Base-by-base conservation (phyloP, 2,888 invertebrate genomes). In the Sarcophaga subvicina region DNA sequence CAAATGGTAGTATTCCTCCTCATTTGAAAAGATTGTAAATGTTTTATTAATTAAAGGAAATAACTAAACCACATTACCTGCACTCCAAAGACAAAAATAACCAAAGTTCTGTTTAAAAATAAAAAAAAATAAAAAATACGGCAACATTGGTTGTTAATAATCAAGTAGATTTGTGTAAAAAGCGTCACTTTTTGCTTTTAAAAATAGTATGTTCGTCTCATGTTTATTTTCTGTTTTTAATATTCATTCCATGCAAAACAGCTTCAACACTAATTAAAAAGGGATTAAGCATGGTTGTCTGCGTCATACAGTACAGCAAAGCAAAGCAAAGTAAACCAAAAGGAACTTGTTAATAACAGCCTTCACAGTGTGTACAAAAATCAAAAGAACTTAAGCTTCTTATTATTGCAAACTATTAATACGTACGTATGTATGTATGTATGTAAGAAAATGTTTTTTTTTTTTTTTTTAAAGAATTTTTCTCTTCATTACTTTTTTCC, bases 241-340 rank as follows among this genome's bases (percentile, higher is more conserved):
- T 54, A 54, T 54, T 14, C n/a, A 77, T 73, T 79, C 76, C 75
- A 63, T 78, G 69, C 54, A 67, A 84, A 84, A 76, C 67, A 79
- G 25, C 72, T 82, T 79, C 87, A 85, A 69, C 87, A 79, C 84
- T 85, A 84, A 87, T 87, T 87, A 87, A 87, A 87, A 87, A 63
- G 63, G 79, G 85, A 85, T 87, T 87, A 79, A 81, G 67, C 75
- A 81, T 87, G 79, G 45, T 49, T 62, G 62, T 71, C 60, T 75
- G 59, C 81, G 75, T 64, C 59, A 70, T 59, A 27, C 73, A 78
- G 59, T 45, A 71, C 20, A 63, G 60, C 66, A 72, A 70, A 64
- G 20, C 11, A 54, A 64, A 59, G 3, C 0, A 54, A 69, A 14
- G 78, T 22, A 12, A 20, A 49, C 25, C 49, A 67, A 78, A 37